Conservation (phyloP, 2,113 vertebrate species). For the Stegastes partitus region DNA sequence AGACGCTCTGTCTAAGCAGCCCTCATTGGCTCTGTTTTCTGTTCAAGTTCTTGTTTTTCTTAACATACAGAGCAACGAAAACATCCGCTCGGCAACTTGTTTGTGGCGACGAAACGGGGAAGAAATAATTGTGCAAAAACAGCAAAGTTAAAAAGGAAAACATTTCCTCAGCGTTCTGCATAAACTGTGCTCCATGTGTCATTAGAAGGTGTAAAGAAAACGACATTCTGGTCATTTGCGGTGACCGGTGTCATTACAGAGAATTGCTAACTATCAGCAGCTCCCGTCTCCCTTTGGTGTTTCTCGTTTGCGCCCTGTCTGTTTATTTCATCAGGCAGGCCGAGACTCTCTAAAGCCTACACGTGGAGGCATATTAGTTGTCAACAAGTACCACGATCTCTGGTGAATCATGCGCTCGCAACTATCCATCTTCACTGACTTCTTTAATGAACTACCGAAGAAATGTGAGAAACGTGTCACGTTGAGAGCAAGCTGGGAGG, state of each 20-base stretch:
- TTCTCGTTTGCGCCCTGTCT: conserved; percentile 21
- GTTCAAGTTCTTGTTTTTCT: neutral
- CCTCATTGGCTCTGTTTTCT: too few relatives aligned
- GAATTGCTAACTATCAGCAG: conserved; percentile 26
- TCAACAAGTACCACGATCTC: conserved; percentile 50
- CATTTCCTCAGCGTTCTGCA: too few relatives aligned
- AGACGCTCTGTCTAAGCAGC: too few relatives aligned
- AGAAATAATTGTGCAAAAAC: conserved; percentile 26
- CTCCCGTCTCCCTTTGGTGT: neutral
- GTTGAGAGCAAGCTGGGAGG: too few relatives aligned
- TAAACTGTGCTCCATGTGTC: neutral
- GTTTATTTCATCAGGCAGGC: conserved; percentile 4
- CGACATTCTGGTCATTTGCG: neutral
- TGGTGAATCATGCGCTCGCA: conserved; percentile 49
- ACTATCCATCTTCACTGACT: conserved; percentile 19
- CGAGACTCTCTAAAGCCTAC: neutral
- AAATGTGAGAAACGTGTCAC: neutral
- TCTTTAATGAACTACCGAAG: neutral
- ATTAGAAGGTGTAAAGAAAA: conserved; percentile 13
- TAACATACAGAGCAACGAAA: conserved; percentile 16
- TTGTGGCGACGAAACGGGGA: neutral
- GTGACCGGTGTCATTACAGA: conserved; percentile 15
- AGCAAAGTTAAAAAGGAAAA: neutral
- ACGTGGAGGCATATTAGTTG: conserved; percentile 33
- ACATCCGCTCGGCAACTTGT: conserved; percentile 1